Evolutionary conservation across 2,888 invertebrate genomes (phyloP).

Genomic region (Andrena fulva): DNA sequence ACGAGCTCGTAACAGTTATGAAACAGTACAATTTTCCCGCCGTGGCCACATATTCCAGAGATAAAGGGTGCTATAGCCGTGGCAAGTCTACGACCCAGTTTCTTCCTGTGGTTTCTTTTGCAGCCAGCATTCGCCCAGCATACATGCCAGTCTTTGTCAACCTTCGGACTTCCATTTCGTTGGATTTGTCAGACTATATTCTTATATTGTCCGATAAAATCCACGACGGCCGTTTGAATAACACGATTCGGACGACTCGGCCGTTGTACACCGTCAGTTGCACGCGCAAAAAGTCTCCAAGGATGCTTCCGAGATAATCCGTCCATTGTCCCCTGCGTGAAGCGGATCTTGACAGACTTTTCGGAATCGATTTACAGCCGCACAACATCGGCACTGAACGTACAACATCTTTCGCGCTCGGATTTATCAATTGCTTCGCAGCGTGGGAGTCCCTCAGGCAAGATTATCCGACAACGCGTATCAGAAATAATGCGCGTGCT

Average conservation of each 20-base stretch:
- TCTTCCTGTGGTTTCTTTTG: slow-evolving; percentile 30
- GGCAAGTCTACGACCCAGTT: slow-evolving; percentile 37
- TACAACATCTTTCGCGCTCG: neutral
- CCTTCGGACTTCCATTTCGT: slow-evolving; percentile 17
- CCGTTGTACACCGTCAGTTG: neutral
- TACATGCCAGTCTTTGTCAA: slow-evolving; percentile 28
- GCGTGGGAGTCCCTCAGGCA: neutral
- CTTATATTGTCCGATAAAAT: slow-evolving; percentile 31
- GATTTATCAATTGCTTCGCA: neutral
- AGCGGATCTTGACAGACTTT: neutral
- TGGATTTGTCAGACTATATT: slow-evolving; percentile 10
- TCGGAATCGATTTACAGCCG: slow-evolving; percentile 8
- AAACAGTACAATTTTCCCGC: slow-evolving; percentile 1
- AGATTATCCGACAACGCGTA: too few relatives aligned
- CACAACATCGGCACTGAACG: neutral
- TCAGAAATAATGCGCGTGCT: too few relatives aligned
- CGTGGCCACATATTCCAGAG: slow-evolving; percentile 6
- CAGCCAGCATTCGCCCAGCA: neutral
- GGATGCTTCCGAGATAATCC: slow-evolving; percentile 7
- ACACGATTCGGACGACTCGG: neutral
- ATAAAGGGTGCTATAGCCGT: slow-evolving; percentile 4
- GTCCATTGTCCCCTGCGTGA: neutral
- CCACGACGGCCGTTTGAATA: slow-evolving; percentile 13
- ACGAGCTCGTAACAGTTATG: neutral
- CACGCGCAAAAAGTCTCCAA: neutral